Evolutionary conservation across 2,797 vertebrate species (phyloP), one percentile per base, ranked within the genome.

Genomic region (Mionectes olivaceus): DNA sequence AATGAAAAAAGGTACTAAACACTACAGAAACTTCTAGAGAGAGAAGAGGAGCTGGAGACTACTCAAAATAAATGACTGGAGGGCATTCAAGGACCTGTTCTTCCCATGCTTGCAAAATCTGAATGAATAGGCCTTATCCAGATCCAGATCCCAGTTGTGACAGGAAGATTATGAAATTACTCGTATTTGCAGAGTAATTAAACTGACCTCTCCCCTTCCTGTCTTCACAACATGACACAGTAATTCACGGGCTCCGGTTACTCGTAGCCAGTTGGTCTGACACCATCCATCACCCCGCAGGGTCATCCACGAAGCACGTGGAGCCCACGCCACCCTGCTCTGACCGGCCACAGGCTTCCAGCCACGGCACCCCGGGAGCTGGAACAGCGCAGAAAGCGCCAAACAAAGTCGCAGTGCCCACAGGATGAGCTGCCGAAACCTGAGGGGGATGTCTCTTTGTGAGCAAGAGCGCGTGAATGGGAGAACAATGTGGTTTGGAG

Each of bases 381-480:
- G 7, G 47, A 86, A n/a, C 19, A 4, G 1, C 30, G 2, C 50
- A 33, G 24, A 39, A 52, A 47, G 7, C 50, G 18, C 16, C 53
- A 6, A 13, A 10, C 5, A 3, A 3, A 50, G 30, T 11, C 80
- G 13, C 0, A 5, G 12, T 0, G 19, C 24, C 83, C 70, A 4
- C 30, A 8, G 18, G 27, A 63, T 2, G 15, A 0, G 0, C 65
- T 44, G 70, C 86, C 89, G 47, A 61, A 77, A 83, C 32, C 61
- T 2, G 11, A 4, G 0, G 0, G 41, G 80, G 44, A n/a, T 2
- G 35, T 10, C 23, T 63, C 32, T 13, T 13, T 3, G 21, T 0
- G 30, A 33, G 21, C 28, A 37, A 33, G 56, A 49, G 37, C 0
- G 5, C 13, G 1, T 6, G 60, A 86, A 33, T 18, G 28, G 56